These are phyloP conservation scores for Apis florea DNA, from an alignment of 1,140 invertebrate species.

Conservation along the genomic window DNA sequence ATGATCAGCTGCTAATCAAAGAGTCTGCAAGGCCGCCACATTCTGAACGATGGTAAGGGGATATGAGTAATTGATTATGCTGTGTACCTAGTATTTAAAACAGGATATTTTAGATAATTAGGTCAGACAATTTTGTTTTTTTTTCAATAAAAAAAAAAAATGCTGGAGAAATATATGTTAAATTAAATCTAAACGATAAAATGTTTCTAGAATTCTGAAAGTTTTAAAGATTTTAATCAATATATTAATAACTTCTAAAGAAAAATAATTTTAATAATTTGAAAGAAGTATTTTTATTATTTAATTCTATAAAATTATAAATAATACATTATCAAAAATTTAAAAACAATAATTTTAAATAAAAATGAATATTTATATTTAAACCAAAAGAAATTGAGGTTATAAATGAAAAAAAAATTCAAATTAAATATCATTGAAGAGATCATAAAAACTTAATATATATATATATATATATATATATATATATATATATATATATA, in stretches of 20 bases:
- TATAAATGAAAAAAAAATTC: not conserved
- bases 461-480: no score
- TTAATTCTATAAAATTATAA: not conserved
- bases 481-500: no score
- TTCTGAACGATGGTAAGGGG: not conserved
- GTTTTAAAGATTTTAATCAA: not conserved
- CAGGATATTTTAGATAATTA: not conserved
- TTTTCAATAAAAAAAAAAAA: not conserved
- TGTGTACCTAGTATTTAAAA: constrained; percentile 29
- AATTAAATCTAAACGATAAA: not conserved
- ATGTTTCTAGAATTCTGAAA: not conserved
- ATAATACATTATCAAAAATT: not conserved
- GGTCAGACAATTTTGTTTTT: not conserved
- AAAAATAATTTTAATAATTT: no score
- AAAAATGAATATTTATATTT: not conserved
- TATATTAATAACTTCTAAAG: not conserved
- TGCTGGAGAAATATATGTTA: not conserved
- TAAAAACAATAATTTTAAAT: no score
- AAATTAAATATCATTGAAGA: not conserved
- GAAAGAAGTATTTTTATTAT: not conserved
- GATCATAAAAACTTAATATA: no score
- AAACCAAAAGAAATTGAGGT: not conserved
- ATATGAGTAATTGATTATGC: constrained; percentile 53
- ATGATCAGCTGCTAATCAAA: constrained; percentile 23
- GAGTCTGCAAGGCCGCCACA: constrained; percentile 1